These are phyloP conservation scores for Zaprionus lachaisei DNA, from an alignment of 1,140 invertebrate genomes.

Conservation along the genomic window DNA sequence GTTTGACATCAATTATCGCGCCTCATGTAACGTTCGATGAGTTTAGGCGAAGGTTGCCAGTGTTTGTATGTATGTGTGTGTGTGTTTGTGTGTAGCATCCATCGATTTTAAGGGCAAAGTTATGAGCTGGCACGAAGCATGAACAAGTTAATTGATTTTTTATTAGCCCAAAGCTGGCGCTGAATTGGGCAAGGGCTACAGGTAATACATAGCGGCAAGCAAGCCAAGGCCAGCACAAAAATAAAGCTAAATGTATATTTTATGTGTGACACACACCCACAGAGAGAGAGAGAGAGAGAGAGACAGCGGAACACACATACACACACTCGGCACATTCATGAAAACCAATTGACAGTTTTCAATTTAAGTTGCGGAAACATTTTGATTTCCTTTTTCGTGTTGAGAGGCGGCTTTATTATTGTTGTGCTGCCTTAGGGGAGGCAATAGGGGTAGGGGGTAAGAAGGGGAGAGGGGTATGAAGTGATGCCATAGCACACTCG, in stretches of 20 bases:
- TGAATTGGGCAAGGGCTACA: conserved; percentile 6
- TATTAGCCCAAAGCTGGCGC: conserved; percentile 55
- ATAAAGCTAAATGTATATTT: conserved; percentile 31
- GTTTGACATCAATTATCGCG: conserved; percentile 80
- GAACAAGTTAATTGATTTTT: conserved; percentile 78
- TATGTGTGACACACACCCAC: conserved; percentile 12
- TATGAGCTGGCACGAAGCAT: conserved; percentile 42
- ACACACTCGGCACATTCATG: conserved; percentile 12
- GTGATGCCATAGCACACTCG: conserved; percentile 35
- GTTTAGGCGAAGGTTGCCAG: background rate
- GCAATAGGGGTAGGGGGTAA: background rate
- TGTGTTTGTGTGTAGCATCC: background rate
- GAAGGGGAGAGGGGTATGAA: conserved; percentile 29
- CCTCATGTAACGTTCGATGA: conserved; percentile 31
- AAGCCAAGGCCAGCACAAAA: conserved; percentile 14
- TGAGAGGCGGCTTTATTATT: conserved; percentile 39
- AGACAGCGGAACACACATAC: background rate
- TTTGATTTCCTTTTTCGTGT: conserved; percentile 76
- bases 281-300: background rate
- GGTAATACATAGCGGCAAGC: conserved; percentile 5
- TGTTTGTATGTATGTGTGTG: conserved; percentile 4
- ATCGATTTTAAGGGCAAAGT: conserved; percentile 37
- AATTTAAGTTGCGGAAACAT: conserved; percentile 81
- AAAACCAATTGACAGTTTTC: conserved; percentile 79
- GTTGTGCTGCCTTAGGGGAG: conserved; percentile 3